Percentiles rank a stretch among this genome's conserved stretches.
phyloP scores from a whole-genome alignment of 2,888 invertebrate species.

The Apomyelois bistriatella region DNA sequence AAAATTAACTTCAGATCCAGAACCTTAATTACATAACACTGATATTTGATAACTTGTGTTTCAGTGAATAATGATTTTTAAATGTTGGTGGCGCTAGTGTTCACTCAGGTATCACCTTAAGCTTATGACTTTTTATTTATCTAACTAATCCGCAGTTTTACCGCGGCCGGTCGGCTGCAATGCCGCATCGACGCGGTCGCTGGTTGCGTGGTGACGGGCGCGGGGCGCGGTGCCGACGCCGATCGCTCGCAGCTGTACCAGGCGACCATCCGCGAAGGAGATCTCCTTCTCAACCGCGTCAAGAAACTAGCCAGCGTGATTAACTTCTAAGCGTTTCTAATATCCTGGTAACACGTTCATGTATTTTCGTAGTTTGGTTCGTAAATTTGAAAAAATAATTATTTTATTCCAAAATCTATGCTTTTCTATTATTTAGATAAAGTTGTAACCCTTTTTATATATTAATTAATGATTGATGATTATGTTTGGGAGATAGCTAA shows the following conservation, averaged over 20 bases:
- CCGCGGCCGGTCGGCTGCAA: slow-evolving; percentile 97
- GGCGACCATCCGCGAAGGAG: slow-evolving; percentile 98
- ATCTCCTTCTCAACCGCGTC: slow-evolving; percentile 96
- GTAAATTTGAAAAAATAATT: not conserved
- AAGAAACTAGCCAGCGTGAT: slow-evolving; percentile 99
- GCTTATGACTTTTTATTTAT: not conserved
- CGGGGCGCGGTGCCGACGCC: slow-evolving; percentile 73
- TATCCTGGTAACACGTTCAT: slow-evolving; percentile 20
- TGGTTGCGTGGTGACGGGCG: slow-evolving; percentile 94
- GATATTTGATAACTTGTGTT: too few species aligned
- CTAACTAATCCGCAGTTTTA: slow-evolving; percentile 83
- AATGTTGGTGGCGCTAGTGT: too few species aligned
- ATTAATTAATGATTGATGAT: too few species aligned
- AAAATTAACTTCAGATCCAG: too few species aligned
- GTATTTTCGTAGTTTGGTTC: not conserved
- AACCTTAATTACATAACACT: too few species aligned
- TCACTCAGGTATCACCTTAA: too few species aligned
- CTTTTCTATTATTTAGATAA: not conserved
- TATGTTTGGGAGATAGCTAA: too few species aligned
- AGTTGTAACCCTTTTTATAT: not conserved
- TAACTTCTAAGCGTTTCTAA: slow-evolving; percentile 87
- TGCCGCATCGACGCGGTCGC: slow-evolving; percentile 99
- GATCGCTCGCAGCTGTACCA: slow-evolving; percentile 89
- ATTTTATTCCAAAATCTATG: not conserved
- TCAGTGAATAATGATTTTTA: too few species aligned